Evolutionary conservation across 2,113 vertebrate species (phyloP), one percentile per base, ranked within the genome.

Genomic region (Nasalis larvatus): DNA sequence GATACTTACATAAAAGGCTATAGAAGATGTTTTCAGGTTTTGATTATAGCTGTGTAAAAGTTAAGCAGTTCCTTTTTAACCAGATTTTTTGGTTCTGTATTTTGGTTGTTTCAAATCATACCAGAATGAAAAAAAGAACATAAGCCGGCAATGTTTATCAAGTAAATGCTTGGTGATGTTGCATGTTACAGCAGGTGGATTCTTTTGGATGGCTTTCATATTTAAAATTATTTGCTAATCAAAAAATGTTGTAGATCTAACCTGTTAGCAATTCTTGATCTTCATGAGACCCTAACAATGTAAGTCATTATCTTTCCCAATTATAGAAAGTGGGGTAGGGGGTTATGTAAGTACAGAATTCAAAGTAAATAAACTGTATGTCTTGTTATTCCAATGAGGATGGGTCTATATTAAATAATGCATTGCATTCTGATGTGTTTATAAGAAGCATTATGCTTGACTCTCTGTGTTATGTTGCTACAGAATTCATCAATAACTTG

Each of bases 211-310:
- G 42, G 42, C 47, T 97, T 96, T 82, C 56, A 56, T 86, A 96
- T 93, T 94, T 86, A 0, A 76, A 95, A 89, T 86, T 94, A 78
- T 87, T 90, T 93, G 68, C 86, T 96, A 89, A 97, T 52, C 54
- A 94, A 77, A 82, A 56, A 95, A 76, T 47, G 54, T 35, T 66
- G 37, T 81, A 91, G 78, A 52, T 88, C 74, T 78, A 89, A 88
- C 58, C 40, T 30, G 32, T 84, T 81, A 71, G 23, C n/a, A 95
- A 81, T 18, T 78, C 27, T 54, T 92, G 32, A 68, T 93, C 89
- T 87, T 94, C 71, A 49, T 89, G 87, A 90, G 92, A 94, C 14
- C 18, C 37, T 82, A 96, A 80, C 12, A 97, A 95, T 86, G 96
- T 98, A 89, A 96, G 88, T 94, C 52, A 82, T 74, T 90, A 63